Evolutionary conservation across 2,113 vertebrate species (phyloP), one percentile per base, ranked within the genome.

Genomic region (Chlorodrepanis virens): DNA sequence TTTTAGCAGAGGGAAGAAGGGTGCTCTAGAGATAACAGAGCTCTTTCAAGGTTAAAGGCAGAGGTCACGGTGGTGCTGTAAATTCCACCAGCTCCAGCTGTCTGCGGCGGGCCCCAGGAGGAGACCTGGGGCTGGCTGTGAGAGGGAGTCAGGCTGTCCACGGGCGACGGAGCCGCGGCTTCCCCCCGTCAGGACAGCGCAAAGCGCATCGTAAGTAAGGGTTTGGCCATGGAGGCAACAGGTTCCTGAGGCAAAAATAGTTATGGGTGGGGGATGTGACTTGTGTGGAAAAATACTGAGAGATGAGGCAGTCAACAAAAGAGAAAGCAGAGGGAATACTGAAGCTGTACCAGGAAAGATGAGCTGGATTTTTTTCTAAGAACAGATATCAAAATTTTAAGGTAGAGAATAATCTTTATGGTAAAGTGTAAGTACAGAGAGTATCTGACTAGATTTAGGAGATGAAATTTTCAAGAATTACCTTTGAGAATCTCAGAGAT

Each of bases 1-100:
- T 29, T 61, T 77, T 23, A 83, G 45, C 25, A 59, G 59, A 47
- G 76, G 72, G 72, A 88, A 94, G 67, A 93, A 72, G 63, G 64
- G 90, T 77, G 27, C 74, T 81, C 6, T 39, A 50, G 67, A 95
- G 94, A 95, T 96, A 94, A 70, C 53, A 35, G 11, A 87, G 83
- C 81, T 83, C 56, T 93, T 35, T 80, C 95, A 93, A 95, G 92
- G 92, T 92, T 83, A 95, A 77, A 93, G 75, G 39, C 83, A 83
- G 85, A 92, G 92, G 88, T 95, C 92, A 94, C 0, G 0, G 77
- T 17, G 31, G 35, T 78, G 87, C 60, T 82, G 86, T 77, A 74
- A 92, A 93, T 92, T 89, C 93, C 83, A 56, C n/a, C 39, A 63
- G 68, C 76, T 93, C 87, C 75, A 35, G 33, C 19, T 63, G 92